phyloP scores from a whole-genome alignment of 2,888 invertebrate species.

The Chaetogeoica ovagalla region DNA sequence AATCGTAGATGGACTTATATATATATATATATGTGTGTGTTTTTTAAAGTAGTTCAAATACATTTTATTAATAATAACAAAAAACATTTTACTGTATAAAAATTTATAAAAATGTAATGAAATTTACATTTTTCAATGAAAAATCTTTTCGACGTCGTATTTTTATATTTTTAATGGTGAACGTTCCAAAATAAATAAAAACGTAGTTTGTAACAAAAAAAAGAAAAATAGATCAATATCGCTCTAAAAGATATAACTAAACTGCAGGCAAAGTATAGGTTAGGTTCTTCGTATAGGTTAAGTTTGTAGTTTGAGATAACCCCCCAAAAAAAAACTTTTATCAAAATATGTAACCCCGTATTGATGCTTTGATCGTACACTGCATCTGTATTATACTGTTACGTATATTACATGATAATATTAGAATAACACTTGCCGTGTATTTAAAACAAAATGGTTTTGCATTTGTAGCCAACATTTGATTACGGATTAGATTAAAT shows the following conservation, averaged over 20 bases:
- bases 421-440: too few species aligned
- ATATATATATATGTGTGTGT: too few species aligned
- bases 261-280: neutral
- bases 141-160: too few species aligned
- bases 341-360: slow-evolving; percentile 1
- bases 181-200: neutral
- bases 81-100: too few species aligned
- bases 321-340: neutral
- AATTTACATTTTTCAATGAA: too few species aligned
- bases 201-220: neutral
- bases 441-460: neutral
- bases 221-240: slow-evolving; percentile 3
- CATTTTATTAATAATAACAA: too few species aligned
- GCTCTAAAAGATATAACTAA: neutral
- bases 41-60: too few species aligned
- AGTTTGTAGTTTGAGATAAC: neutral
- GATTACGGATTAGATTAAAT: slow-evolving; percentile 6
- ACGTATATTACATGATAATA: neutral
- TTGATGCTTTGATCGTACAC: slow-evolving; percentile 1
- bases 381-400: too few species aligned
- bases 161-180: neutral
- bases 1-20: neutral
- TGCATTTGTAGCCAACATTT: neutral
- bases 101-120: too few species aligned
- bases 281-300: neutral